phyloP scores from a whole-genome alignment of 2,888 invertebrate species.

The Drosophila testacea region DNA sequence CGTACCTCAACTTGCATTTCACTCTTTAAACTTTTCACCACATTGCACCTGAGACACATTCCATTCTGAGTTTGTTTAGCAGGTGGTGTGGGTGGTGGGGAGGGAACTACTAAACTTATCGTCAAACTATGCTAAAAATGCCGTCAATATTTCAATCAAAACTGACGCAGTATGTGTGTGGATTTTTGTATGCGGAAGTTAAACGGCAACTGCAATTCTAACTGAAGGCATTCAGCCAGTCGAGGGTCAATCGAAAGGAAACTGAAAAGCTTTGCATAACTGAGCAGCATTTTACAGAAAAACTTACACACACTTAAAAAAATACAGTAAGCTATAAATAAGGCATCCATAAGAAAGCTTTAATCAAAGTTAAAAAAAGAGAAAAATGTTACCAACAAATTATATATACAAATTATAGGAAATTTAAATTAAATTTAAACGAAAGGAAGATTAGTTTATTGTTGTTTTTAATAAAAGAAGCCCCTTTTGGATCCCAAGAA shows the following conservation, averaged over 20 bases:
- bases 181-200: constrained; percentile 48
- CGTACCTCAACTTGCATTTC: not conserved
- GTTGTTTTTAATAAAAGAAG: too few relatives aligned
- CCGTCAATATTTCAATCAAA: constrained; percentile 77
- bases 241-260: constrained; percentile 32
- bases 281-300: not conserved
- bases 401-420: too few relatives aligned
- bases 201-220: constrained; percentile 56
- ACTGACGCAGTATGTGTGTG: constrained; percentile 52
- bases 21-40: constrained; percentile 64
- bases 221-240: constrained; percentile 24
- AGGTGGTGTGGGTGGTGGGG: not conserved
- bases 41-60: constrained; percentile 59
- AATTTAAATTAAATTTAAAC: too few relatives aligned
- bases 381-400: too few relatives aligned
- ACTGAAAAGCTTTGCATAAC: not conserved
- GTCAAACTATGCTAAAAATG: constrained; percentile 74
- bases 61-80: constrained; percentile 38
- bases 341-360: too few relatives aligned
- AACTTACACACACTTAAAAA: too few relatives aligned
- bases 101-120: constrained; percentile 34
- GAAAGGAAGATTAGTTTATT: not conserved
- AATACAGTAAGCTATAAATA: too few relatives aligned
- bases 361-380: too few relatives aligned
- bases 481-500: not conserved